These are phyloP conservation scores for Carollia perspicillata DNA, from an alignment of 2,113 vertebrate species.

Conservation along the genomic window DNA sequence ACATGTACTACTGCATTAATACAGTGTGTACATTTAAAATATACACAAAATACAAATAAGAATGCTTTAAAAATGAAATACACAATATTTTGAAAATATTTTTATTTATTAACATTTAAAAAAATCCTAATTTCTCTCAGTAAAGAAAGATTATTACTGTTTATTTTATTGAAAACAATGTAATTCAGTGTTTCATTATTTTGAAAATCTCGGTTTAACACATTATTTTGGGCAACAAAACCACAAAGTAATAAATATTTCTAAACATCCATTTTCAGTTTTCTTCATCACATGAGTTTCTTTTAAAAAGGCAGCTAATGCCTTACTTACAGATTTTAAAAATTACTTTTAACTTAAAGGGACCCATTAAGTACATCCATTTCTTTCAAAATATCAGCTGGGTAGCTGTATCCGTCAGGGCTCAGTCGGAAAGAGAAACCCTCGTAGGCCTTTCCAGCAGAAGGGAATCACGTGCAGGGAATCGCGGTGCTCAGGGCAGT, in stretches of 20 bases:
- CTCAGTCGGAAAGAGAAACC: neutral
- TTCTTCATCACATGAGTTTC: conserved; percentile 27
- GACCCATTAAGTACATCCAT: neutral
- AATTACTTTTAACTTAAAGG: conserved; percentile 22
- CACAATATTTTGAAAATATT: conserved; percentile 59
- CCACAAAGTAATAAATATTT: conserved; percentile 60
- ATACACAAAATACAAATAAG: conserved; percentile 23
- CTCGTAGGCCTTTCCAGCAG: neutral
- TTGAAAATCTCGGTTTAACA: conserved; percentile 47
- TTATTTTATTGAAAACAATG: conserved; percentile 60
- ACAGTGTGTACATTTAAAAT: neutral
- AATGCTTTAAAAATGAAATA: conserved; percentile 27
- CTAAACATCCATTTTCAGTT: conserved; percentile 47
- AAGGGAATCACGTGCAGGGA: neutral
- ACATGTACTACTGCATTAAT: neutral
- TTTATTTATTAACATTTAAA: conserved; percentile 61
- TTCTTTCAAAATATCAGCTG: neutral
- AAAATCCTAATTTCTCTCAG: conserved; percentile 45
- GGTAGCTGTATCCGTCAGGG: neutral
- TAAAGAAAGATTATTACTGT: conserved; percentile 33
- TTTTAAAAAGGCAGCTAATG: conserved; percentile 13
- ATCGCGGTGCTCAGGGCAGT: neutral
- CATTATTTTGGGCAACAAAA: conserved; percentile 43
- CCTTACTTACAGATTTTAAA: conserved; percentile 1
- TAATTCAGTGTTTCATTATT: conserved; percentile 48